These are phyloP conservation scores for Coluber constrictor DNA, from an alignment of 2,797 vertebrate species.

Conservation along the genomic window DNA sequence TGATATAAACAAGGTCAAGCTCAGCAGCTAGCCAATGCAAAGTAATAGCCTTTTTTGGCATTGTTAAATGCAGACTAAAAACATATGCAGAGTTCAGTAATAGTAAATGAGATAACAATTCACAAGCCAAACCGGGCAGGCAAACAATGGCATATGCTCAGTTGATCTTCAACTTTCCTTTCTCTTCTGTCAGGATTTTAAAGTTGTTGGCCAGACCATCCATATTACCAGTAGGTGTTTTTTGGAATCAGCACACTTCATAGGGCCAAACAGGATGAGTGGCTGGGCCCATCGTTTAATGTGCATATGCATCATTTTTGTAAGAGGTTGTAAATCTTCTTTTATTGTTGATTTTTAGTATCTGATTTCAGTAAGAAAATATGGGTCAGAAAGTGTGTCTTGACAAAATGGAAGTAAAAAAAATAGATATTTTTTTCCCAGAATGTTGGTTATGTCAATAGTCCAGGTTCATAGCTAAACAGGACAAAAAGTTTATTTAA, in stretches of 20 bases:
- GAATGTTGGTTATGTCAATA: not conserved
- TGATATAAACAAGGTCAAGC: not conserved
- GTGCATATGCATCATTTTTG: not conserved
- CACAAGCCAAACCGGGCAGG: not conserved
- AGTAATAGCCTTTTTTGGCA: not conserved
- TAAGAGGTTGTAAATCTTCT: not conserved
- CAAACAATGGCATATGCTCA: not conserved
- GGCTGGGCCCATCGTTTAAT: not conserved
- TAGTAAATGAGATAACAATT: not conserved
- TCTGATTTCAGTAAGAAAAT: not conserved
- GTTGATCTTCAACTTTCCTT: not conserved
- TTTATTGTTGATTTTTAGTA: not conserved
- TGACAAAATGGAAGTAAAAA: not conserved
- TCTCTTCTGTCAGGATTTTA: not conserved
- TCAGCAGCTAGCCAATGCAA: not conserved
- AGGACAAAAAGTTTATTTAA: not conserved
- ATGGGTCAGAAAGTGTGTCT: not conserved
- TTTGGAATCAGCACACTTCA: not conserved
- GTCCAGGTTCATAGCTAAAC: not conserved
- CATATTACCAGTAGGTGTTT: not conserved
- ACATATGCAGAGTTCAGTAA: not conserved
- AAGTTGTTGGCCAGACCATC: not conserved
- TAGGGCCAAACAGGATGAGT: not conserved
- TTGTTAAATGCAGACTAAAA: not conserved
- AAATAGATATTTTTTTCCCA: not conserved